Conservation (phyloP, 2,113 vertebrate genomes). For the Phalacrocorax aristotelis region DNA sequence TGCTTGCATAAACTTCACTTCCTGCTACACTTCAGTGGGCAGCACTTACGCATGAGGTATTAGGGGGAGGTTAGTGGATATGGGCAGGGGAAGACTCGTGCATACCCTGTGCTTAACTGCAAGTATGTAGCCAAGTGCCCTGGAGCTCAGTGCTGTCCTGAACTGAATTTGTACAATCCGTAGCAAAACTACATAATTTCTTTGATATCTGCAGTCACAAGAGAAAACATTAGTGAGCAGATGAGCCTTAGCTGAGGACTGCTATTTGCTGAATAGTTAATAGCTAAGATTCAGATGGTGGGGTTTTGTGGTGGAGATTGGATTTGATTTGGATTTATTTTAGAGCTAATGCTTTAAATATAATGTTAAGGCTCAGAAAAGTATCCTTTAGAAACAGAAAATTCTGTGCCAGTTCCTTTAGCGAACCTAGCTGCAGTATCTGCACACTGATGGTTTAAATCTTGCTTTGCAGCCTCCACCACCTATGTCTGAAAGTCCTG, state of each 20-base stretch:
- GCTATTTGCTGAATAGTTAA: not conserved
- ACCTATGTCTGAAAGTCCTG: not conserved
- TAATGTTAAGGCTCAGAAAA: not conserved
- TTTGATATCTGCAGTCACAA: not conserved
- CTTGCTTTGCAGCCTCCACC: not conserved
- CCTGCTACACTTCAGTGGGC: not conserved
- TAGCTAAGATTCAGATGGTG: not conserved
- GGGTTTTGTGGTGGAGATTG: not conserved
- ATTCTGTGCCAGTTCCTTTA: not conserved
- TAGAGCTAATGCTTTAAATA: not conserved
- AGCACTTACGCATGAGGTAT: rapidly evolving
- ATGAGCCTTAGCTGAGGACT: not conserved
- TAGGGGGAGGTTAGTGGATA: not conserved
- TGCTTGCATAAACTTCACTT: not conserved
- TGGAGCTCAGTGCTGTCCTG: not conserved
- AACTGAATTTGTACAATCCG: not conserved
- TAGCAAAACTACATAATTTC: not conserved
- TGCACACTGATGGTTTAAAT: not conserved
- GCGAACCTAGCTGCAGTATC: not conserved
- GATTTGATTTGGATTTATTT: constrained; percentile 2
- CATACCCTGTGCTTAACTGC: not conserved
- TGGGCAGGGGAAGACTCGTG: not conserved
- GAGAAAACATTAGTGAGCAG: not conserved
- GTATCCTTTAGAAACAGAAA: not conserved
- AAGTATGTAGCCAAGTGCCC: not conserved